phyloP scores from a whole-genome alignment of 2,113 vertebrate genomes.

The Halcyon malimbica region DNA sequence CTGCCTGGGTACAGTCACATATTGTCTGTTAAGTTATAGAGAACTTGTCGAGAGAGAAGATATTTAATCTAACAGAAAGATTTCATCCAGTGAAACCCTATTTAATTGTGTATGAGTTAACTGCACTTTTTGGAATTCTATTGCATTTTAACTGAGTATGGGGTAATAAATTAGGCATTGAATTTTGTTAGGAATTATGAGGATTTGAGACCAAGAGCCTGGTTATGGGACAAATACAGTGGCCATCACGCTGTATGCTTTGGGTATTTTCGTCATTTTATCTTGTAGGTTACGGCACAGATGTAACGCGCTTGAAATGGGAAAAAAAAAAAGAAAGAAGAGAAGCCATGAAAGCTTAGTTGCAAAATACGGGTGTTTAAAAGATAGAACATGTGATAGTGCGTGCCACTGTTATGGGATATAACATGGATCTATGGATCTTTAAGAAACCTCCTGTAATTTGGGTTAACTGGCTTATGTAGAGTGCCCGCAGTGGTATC shows the following conservation, averaged over 20 bases:
- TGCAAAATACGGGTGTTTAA: background rate
- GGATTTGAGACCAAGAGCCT: background rate
- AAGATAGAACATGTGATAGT: background rate
- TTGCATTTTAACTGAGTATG: background rate
- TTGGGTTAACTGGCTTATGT: background rate
- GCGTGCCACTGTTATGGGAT: background rate
- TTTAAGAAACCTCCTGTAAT: background rate
- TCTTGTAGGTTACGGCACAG: background rate
- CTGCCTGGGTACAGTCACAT: background rate
- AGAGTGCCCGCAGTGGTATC: fast-evolving
- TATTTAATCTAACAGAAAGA: background rate
- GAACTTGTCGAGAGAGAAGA: background rate
- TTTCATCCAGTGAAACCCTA: background rate
- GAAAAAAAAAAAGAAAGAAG: fast-evolving
- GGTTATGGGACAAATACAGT: background rate
- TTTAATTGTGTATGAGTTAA: background rate
- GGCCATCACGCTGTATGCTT: background rate
- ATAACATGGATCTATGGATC: fast-evolving
- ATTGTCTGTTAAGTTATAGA: background rate
- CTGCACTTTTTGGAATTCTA: background rate
- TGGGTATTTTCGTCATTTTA: background rate
- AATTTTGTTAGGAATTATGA: background rate
- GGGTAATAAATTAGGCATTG: background rate
- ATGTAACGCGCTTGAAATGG: background rate
- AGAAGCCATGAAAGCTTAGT: background rate